Percentiles rank a stretch among this genome's conserved stretches.
Conservation (phyloP, 2,888 invertebrate species). For the Acholoe squamosa region DNA sequence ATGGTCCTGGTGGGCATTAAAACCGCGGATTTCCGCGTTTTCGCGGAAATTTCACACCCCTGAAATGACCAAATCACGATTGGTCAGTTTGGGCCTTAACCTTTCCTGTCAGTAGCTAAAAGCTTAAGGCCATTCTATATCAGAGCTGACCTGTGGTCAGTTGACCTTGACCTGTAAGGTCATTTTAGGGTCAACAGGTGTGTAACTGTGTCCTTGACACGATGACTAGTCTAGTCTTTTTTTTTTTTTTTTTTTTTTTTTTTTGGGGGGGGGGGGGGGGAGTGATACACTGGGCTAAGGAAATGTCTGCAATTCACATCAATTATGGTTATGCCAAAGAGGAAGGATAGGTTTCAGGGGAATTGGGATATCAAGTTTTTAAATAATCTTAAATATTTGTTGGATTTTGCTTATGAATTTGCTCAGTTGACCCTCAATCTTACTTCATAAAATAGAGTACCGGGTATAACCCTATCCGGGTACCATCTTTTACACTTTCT, state of each 20-base stretch:
- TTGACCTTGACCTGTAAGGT: neutral
- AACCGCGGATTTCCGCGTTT: too few species aligned
- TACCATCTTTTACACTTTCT: neutral
- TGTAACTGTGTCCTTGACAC: neutral
- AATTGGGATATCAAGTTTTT: too few species aligned
- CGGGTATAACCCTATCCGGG: too few species aligned
- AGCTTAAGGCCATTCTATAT: neutral
- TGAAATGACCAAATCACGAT: neutral
- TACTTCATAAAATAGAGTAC: too few species aligned
- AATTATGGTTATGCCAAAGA: neutral
- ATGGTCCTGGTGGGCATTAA: too few species aligned
- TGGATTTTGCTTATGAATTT: too few species aligned
- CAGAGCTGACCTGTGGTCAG: conserved; percentile 1
- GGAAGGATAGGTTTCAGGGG: too few species aligned
- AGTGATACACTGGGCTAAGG: too few species aligned
- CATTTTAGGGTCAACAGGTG: neutral
- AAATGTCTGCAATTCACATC: too few species aligned
- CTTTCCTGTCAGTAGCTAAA: neutral
- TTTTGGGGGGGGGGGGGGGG: neutral
- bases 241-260: neutral
- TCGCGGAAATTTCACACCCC: too few species aligned
- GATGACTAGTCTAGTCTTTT: neutral
- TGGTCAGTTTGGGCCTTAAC: neutral
- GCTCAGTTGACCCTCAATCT: too few species aligned
- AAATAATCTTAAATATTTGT: too few species aligned